Conservation (phyloP, 2,113 vertebrate species). For the Brachyhypopomus gauderio region DNA sequence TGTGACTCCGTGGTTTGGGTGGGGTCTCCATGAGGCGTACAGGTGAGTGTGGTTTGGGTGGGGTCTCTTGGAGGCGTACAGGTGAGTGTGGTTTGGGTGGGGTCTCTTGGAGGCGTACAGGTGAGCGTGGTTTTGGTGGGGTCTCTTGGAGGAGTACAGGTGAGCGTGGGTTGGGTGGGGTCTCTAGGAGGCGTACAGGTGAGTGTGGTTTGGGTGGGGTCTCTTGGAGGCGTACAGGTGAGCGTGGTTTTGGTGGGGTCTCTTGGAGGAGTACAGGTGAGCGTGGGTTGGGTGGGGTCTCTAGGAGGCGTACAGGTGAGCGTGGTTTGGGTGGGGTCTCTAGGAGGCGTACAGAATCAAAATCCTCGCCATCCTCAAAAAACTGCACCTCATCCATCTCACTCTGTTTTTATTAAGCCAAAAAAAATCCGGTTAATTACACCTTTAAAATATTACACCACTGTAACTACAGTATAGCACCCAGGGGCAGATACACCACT, state of each 20-base stretch:
- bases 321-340: no score
- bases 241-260: slow-evolving; percentile 11
- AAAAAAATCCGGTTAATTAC: background rate
- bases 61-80: background rate
- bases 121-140: background rate
- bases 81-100: background rate
- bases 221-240: background rate
- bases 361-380: slow-evolving; percentile 36
- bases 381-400: slow-evolving; percentile 29
- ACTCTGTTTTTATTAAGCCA: background rate
- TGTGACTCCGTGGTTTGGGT: background rate
- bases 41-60: background rate
- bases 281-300: slow-evolving; percentile 13
- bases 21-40: slow-evolving; percentile 1
- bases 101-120: background rate
- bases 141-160: background rate
- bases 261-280: background rate
- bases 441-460: no score
- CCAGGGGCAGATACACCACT: no score
- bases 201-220: slow-evolving; percentile 8
- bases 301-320: background rate
- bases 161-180: background rate
- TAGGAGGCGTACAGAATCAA: no score
- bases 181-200: background rate
- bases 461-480: no score